Base-by-base conservation (phyloP, 92 coral and sea anemone species). In the Plumapathes pennacea region DNA sequence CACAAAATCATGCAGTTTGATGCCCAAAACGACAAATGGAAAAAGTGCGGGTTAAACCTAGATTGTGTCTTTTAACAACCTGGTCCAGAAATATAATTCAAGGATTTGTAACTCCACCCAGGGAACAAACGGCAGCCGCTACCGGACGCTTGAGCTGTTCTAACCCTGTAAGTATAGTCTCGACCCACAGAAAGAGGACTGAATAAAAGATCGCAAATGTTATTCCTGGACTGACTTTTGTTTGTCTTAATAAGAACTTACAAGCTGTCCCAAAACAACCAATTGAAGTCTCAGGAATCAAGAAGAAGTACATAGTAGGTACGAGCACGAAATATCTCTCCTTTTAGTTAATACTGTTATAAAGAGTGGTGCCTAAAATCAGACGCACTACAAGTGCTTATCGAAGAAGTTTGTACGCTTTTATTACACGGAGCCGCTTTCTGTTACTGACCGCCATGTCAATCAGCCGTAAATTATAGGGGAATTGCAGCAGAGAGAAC, bases 121-220 rank as follows among this genome's bases (percentile, higher is more conserved):
- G 97, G 97, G 86, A 86, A 54, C 97, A 90, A 36, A 87, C 90
- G 25, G 86, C 88, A 4, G 87, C 95, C 9, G 97, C 85, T 18
- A 86, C 97, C 11, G 97, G 97, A 50, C 84, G 97, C 21, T 67
- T 90, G 22, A 87, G 90, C 7, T 90, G 95, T 39, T 60, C 89
- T 0, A 90, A 86, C 49, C 97, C 97, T 37, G 97, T 90, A 71
- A 57, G 86, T 69, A 19, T 24, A 12, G 2, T 3, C 12, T n/a
- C 8, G 22, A 20, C 29, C 14, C 1, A 14, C 10, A 10, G 3
- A 1, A 10, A 4, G 11, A 11, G 25, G 10, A 47, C 19, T n/a
- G 9, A 15, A 0, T 25, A 17, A 28, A 12, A 2, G n/a, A 10
- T 17, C 10, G 23, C 4, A 19, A 21, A 31, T 11, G 18, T 34